Conservation (phyloP, 2,888 invertebrate species). For the Branchellion lobata region DNA sequence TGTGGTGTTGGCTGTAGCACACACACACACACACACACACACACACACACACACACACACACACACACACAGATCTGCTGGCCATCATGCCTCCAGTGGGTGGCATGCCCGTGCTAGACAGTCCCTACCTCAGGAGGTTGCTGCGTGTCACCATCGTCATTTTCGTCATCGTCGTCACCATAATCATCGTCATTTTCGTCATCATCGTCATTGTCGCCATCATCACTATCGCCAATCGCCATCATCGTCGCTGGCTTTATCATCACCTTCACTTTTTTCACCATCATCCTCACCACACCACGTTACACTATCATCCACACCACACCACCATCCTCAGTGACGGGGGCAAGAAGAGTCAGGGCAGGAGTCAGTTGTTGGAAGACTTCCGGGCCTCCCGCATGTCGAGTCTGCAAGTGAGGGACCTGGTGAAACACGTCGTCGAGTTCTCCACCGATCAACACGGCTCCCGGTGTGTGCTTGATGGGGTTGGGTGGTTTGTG, state of each 20-base stretch:
- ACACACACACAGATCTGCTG: background rate
- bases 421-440: slow-evolving; percentile 94
- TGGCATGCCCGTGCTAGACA: background rate
- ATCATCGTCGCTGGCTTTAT: no score
- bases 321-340: slow-evolving; percentile 46
- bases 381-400: slow-evolving; percentile 73
- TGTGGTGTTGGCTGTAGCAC: no score
- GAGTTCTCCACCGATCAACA: slow-evolving; percentile 99
- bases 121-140: background rate
- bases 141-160: no score
- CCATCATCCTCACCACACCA: background rate
- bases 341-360: slow-evolving; percentile 59
- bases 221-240: no score
- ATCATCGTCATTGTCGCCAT: no score
- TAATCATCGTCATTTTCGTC: no score
- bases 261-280: no score
- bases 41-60: no score
- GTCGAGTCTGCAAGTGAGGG: slow-evolving; percentile 73
- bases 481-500: no score
- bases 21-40: no score
- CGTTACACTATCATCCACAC: background rate
- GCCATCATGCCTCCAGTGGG: slow-evolving; percentile 3
- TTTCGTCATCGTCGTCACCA: no score
- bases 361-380: slow-evolving; percentile 83
- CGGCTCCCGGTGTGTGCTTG: slow-evolving; percentile 71